These are phyloP conservation scores for Crepidodera aurea DNA, from an alignment of 2,888 invertebrate genomes.

Conservation along the genomic window DNA sequence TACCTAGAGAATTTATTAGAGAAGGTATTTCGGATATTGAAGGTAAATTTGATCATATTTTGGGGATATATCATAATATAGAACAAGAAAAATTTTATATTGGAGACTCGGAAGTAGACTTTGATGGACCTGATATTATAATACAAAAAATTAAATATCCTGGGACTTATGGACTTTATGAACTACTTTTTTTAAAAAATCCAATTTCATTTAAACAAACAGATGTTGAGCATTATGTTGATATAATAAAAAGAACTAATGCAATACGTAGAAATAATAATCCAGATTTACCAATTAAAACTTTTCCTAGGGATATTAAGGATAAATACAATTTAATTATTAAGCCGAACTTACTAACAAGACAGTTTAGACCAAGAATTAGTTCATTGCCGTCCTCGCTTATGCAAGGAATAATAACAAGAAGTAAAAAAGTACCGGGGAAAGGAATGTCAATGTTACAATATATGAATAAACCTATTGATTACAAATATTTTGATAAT, in stretches of 20 bases:
- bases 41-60: background rate
- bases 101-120: background rate
- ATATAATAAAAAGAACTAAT: constrained; percentile 4
- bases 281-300: background rate
- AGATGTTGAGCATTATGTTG: background rate
- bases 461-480: background rate
- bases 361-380: background rate
- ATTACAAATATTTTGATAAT: constrained; percentile 7
- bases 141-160: background rate
- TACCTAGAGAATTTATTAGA: background rate
- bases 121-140: background rate
- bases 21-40: background rate
- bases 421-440: background rate
- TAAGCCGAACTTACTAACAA: background rate
- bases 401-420: background rate
- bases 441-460: background rate
- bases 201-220: background rate
- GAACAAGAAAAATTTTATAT: background rate
- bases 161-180: background rate
- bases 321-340: background rate
- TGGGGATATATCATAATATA: background rate
- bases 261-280: background rate
- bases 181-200: background rate
- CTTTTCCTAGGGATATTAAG: background rate
- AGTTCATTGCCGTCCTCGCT: background rate